These are phyloP conservation scores for Microctenopoma steveboyesi DNA, from an alignment of 2,797 vertebrate species.

Conservation along the genomic window DNA sequence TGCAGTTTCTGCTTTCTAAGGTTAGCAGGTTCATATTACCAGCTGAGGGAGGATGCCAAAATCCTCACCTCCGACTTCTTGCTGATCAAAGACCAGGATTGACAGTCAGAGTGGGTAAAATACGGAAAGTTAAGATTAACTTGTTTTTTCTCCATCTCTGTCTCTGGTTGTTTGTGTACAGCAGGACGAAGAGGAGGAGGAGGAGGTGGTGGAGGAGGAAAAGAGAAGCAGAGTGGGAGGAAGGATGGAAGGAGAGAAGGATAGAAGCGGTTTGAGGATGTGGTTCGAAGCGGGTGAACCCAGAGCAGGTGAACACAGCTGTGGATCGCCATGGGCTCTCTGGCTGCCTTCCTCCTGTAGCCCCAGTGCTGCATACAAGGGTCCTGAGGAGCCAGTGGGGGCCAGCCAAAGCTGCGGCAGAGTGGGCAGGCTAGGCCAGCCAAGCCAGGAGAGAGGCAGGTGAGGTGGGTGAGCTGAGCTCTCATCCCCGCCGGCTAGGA, in stretches of 20 bases:
- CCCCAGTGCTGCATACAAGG: slow-evolving; percentile 71
- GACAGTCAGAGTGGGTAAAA: slow-evolving; percentile 79
- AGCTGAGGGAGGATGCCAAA: slow-evolving; percentile 81
- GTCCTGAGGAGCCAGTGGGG: slow-evolving; percentile 78
- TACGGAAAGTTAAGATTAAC: slow-evolving; percentile 83
- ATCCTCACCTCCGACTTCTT: slow-evolving; percentile 77
- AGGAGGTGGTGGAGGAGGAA: slow-evolving; percentile 70
- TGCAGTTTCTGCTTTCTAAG: slow-evolving; percentile 75
- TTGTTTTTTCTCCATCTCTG: slow-evolving; percentile 76
- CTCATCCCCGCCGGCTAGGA: slow-evolving; percentile 83
- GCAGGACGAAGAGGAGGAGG: slow-evolving; percentile 73
- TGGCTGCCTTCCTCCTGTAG: slow-evolving; percentile 78
- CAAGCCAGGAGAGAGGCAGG: slow-evolving; percentile 82
- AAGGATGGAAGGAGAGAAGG: slow-evolving; percentile 73
- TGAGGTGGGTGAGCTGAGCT: slow-evolving; percentile 80
- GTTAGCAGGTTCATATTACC: slow-evolving; percentile 83
- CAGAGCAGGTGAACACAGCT: slow-evolving; percentile 86
- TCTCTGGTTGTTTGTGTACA: slow-evolving; percentile 80
- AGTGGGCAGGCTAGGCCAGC: slow-evolving; percentile 84
- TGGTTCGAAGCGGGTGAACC: slow-evolving; percentile 81
- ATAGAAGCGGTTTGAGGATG: slow-evolving; percentile 71
- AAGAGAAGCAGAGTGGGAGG: slow-evolving; percentile 78
- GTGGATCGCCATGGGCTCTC: slow-evolving; percentile 85
- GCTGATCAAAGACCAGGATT: slow-evolving; percentile 79
- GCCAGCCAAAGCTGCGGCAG: slow-evolving; percentile 80